Evolutionary conservation across 2,113 vertebrate genomes (phyloP), one percentile per base, ranked within the genome.

Genomic region (Syrrhaptes paradoxus): DNA sequence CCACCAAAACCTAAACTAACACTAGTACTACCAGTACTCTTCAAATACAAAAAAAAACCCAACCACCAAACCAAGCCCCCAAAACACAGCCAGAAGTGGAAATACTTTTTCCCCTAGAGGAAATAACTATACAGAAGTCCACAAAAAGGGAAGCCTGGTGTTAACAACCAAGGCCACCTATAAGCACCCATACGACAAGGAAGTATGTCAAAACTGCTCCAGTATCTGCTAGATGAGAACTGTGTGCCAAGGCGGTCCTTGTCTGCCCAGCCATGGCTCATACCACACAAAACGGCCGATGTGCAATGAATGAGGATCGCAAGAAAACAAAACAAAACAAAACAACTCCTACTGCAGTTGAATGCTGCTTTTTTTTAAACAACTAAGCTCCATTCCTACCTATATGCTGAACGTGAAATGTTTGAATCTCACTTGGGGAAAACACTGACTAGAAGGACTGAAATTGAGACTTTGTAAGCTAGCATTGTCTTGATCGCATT

Each of bases 171-270:
- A 43, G 20, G 18, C 11, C 28, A 31, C 18, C 10, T 5, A 13
- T 4, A 51, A 59, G 52, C n/a, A 59, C 7, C n/a, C 21, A 2
- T 7, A 24, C 29, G n/a, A 26, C 4, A 83, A 79, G 34, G n/a
- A 34, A 11, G 14, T 0, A 1, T 9, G 18, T 24, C 36, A 19
- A 20, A 70, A 46, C 21, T 6, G 6, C 29, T 73, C 24, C 22
- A 17, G 0, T 9, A 29, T 29, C 48, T 58, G 67, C 45, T 31
- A 45, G 10, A 3, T 18, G 36, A 73, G 52, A 57, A 38, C 0
- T 32, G 29, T 5, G n/a, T 4, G 6, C 13, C 49, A 45, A 41
- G 13, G 18, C 3, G 1, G 52, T 48, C 77, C 11, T 1, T 45
- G 12, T 21, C 51, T 29, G 46, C 9, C 8, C 11, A 43, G n/a